Evolutionary conservation across 1,140 invertebrate genomes (phyloP).

Genomic region (Trichoplusia ni): DNA sequence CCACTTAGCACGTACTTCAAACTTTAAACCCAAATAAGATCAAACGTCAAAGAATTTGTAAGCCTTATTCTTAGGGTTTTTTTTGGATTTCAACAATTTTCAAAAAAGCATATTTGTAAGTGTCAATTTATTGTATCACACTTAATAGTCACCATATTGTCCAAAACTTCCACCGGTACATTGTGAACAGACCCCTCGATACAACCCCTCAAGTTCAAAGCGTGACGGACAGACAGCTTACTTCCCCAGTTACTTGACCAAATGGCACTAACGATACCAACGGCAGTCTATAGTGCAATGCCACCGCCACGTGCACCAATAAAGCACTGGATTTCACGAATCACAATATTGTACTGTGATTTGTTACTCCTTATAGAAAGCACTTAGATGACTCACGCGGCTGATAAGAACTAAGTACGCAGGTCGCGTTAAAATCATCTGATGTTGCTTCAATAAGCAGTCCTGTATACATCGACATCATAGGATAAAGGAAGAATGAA

Average conservation of each 20-base stretch:
- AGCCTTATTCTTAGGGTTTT: too few relatives aligned
- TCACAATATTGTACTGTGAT: conserved; percentile 1
- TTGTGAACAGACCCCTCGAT: too few relatives aligned
- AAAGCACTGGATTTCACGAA: conserved; percentile 2
- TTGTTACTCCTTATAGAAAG: conserved; percentile 3
- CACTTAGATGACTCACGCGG: conserved; percentile 12
- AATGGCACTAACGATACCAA: not conserved
- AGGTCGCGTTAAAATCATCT: conserved; percentile 4
- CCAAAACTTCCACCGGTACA: too few relatives aligned
- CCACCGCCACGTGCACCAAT: conserved; percentile 1
- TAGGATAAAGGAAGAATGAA: too few relatives aligned
- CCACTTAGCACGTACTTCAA: too few relatives aligned
- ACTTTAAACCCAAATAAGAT: too few relatives aligned
- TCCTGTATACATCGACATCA: not conserved
- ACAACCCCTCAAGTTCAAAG: not conserved
- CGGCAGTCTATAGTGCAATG: not conserved
- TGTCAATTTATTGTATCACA: too few relatives aligned
- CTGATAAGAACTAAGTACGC: conserved; percentile 1
- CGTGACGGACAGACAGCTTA: too few relatives aligned
- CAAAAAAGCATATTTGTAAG: too few relatives aligned
- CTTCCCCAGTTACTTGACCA: not conserved
- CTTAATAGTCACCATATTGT: too few relatives aligned
- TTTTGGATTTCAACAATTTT: too few relatives aligned
- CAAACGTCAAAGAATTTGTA: too few relatives aligned
- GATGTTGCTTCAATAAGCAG: not conserved